Evolutionary conservation across 2,113 vertebrate genomes (phyloP).

Genomic region (Paramisgurnus dabryanus): DNA sequence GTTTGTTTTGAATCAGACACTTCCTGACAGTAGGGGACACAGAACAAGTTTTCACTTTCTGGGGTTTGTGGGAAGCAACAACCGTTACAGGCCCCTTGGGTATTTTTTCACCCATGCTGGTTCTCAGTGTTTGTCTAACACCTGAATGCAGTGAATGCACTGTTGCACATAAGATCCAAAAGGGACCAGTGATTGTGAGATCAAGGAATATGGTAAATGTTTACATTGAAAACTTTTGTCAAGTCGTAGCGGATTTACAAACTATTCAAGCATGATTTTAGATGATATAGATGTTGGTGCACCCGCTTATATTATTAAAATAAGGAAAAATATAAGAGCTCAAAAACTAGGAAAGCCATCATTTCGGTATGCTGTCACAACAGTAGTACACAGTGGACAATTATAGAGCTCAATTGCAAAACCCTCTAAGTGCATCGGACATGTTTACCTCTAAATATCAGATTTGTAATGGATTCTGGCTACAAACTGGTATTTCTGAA

Average conservation of each 20-base stretch:
- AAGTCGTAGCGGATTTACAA: neutral
- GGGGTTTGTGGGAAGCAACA: neutral
- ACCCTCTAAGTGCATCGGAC: too few species aligned
- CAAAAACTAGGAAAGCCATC: neutral
- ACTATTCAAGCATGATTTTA: neutral
- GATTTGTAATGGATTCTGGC: too few species aligned
- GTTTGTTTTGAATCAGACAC: slow-evolving; percentile 43
- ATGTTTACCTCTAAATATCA: too few species aligned
- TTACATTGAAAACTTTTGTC: neutral
- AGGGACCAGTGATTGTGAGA: neutral
- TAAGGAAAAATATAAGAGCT: neutral
- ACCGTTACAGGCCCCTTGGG: neutral
- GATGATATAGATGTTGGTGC: neutral
- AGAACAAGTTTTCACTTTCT: neutral
- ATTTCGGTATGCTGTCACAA: too few species aligned
- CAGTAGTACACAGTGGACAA: too few species aligned
- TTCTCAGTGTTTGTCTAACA: slow-evolving; percentile 5
- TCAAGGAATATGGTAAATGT: neutral
- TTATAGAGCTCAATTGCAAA: too few species aligned
- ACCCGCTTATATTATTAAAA: neutral
- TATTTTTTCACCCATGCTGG: neutral
- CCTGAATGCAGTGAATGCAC: neutral
- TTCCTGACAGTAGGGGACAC: slow-evolving; percentile 23
- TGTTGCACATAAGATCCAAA: neutral
- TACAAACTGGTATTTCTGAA: too few species aligned